Evolutionary conservation across 2,797 vertebrate genomes (phyloP).

Genomic region (Jordanella pulchra): DNA sequence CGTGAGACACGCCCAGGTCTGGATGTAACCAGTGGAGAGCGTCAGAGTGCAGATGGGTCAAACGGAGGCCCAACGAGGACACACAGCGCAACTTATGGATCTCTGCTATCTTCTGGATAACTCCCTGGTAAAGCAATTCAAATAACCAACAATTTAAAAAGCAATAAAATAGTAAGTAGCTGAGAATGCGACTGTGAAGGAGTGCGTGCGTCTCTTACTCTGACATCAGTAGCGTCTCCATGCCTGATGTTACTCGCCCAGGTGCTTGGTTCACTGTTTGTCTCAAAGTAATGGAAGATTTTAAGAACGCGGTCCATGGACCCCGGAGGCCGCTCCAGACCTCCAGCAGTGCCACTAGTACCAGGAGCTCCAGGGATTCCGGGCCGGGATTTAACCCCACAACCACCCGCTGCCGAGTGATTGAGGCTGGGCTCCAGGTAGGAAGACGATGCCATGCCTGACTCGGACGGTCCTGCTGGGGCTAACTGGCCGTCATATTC

Average conservation of each 20-base stretch:
- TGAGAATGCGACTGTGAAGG: background rate
- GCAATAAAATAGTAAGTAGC: background rate
- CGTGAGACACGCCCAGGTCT: constrained; percentile 93
- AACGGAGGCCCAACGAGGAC: constrained; percentile 92
- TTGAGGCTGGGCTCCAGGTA: constrained; percentile 96
- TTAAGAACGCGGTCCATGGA: constrained; percentile 92
- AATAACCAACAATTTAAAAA: background rate
- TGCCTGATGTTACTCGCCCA: constrained; percentile 98
- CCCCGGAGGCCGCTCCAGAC: constrained; percentile 88
- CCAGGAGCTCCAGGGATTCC: constrained; percentile 60
- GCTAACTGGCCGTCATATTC: constrained; percentile 99
- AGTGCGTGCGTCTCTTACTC: constrained; percentile 77
- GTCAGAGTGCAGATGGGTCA: constrained; percentile 93
- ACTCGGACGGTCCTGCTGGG: constrained; percentile 82
- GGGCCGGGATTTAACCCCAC: constrained; percentile 84
- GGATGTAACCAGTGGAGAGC: constrained; percentile 97
- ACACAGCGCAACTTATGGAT: constrained; percentile 93
- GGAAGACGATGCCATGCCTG: constrained; percentile 96
- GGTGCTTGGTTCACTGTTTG: constrained; percentile 88
- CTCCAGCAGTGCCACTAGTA: constrained; percentile 77
- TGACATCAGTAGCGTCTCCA: constrained; percentile 94
- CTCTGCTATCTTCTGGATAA: constrained; percentile 99
- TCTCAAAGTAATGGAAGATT: constrained; percentile 98
- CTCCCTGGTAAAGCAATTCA: constrained; percentile 81
- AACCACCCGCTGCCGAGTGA: constrained; percentile 81